Evolutionary conservation across 2,113 vertebrate genomes (phyloP), one percentile per base, ranked within the genome.

Genomic region (Toxotes jaculatrix): DNA sequence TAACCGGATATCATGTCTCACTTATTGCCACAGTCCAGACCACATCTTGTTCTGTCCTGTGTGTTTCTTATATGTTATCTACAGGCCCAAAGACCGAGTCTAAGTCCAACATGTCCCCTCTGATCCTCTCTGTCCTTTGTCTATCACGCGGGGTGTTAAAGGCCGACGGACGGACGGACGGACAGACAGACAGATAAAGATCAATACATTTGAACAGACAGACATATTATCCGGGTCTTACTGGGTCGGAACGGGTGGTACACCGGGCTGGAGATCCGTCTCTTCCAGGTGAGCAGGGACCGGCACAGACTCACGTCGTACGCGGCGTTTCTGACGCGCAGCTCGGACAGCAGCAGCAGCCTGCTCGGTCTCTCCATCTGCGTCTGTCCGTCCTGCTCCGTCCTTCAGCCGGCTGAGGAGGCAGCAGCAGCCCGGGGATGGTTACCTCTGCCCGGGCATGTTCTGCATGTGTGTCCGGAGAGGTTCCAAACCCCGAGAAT

Each of bases 161-260:
- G 80, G 69, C 77, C 80, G 47, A 68, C 77, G 13, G 4, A 31
- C 12, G 38, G 4, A 31, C 12, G 38, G 27, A 2, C 21, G 9
- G 3, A 45, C 2, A 49, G 47, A 49, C 47, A 49, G 1, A 70
- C 36, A 42, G 3, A 27, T 27, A 27, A 27, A 27, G 27, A 27
- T 27, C 27, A 27, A 27, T 27, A 27, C 27, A 27, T 1, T 27
- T 27, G 27, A 27, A 27, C 27, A 59, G 10, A 13, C 51, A 49
- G 43, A 45, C 47, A 21, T 0, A 70, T 42, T 4, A 23, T 31
- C 1, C 23, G 32, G 79, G 6, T 87, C 92, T 93, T 93, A 93
- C 92, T 91, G 85, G 87, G 84, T 91, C 83, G 90, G 60, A 93
- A 92, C 45, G 90, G 86, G 63, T 90, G 92, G 86, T 92, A 91